Evolutionary conservation across 1,140 invertebrate genomes (phyloP).

Genomic region (Stratiolaelaps scimitus): DNA sequence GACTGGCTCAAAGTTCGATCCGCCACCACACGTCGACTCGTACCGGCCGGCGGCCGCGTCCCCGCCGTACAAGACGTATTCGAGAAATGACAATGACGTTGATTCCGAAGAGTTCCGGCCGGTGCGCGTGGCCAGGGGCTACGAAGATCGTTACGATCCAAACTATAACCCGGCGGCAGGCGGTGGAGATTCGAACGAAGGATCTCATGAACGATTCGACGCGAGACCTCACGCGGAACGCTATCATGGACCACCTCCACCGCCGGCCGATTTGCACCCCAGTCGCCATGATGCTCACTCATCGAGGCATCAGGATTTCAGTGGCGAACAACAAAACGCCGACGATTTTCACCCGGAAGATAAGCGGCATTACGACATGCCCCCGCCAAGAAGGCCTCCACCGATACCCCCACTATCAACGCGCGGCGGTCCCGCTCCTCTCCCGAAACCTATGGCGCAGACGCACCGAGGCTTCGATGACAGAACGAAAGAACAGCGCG

Average conservation of each 20-base stretch:
- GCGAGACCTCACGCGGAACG: background rate
- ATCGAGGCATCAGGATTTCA: conserved; percentile 22
- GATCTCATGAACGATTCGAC: background rate
- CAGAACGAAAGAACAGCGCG: background rate
- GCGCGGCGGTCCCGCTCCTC: background rate
- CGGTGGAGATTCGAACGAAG: background rate
- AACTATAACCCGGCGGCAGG: conserved; percentile 7
- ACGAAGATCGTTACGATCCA: conserved; percentile 19
- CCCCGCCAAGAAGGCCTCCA: background rate
- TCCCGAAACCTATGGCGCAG: background rate
- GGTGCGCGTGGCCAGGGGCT: background rate
- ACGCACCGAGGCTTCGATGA: background rate
- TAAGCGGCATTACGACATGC: conserved; percentile 9
- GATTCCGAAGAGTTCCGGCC: conserved; percentile 16
- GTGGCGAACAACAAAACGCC: conserved; percentile 7
- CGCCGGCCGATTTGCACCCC: background rate
- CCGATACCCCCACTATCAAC: background rate
- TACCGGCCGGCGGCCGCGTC: background rate
- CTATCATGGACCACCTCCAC: conserved; percentile 2
- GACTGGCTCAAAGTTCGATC: conserved; percentile 17
- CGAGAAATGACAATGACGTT: conserved; percentile 19
- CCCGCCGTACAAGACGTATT: conserved; percentile 14
- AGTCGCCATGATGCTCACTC: conserved; percentile 10
- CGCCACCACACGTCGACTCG: background rate
- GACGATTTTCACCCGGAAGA: conserved; percentile 10